Evolutionary conservation across 2,797 vertebrate species (phyloP), one percentile per base, ranked within the genome.

Genomic region (Hemitrygon akajei): DNA sequence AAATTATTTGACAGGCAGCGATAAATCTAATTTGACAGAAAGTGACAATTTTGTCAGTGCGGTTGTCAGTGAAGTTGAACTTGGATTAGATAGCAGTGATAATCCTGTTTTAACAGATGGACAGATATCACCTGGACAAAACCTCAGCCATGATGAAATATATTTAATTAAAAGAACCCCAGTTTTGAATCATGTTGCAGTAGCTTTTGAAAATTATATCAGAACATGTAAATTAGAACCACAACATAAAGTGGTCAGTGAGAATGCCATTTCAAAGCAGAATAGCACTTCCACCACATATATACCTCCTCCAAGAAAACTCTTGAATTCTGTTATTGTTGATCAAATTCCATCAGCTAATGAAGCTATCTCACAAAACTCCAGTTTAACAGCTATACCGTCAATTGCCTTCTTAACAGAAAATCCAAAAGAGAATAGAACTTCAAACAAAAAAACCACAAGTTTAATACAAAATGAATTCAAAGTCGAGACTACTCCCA

Each of bases 191-290:
- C 69, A 66, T 37, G 1, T 18, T 1, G 14, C 66, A 37, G 3
- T 3, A 16, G 12, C 34, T 79, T 37, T 37, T 0, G 14, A 3
- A 18, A 2, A 16, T n/a, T 37, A 79, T 6, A 3, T 0, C 7
- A 11, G 30, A 27, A 0, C 7, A 10, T 20, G 0, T 5, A 25
- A 73, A 0, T 7, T 0, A n/a, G 6, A 34, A 20, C 14, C 0
- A 25, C 81, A 27, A 25, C 47, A 73, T 73, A 22, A 22, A 58
- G 7, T 5, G 22, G 4, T 22, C 84, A 3, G 34, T 18, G n/a
- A 79, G n/a, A 79, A 34, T 37, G 12, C n/a, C 34, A 34, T 20
- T 9, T 11, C 30, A n/a, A 34, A n/a, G 9, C 5, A 34, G 40
- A 47, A n/a, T 12, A 20, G 34, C 14, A 0, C 30, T 20, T 66